phyloP scores from a whole-genome alignment of 2,797 vertebrate genomes.

The Hylomyscus alleni region DNA sequence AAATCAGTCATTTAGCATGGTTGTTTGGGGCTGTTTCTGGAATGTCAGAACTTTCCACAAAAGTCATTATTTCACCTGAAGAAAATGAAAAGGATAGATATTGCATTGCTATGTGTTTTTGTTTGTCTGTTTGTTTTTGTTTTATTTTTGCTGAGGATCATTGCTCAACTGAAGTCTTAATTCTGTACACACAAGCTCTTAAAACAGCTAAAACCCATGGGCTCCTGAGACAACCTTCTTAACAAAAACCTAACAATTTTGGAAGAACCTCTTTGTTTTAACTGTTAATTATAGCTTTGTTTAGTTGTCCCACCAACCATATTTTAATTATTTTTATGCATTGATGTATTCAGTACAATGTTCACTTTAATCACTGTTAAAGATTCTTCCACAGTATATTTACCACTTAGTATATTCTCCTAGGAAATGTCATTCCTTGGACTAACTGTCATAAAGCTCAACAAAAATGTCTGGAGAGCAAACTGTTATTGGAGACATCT shows the following conservation, averaged over 20 bases:
- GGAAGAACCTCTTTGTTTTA: background rate
- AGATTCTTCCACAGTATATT: background rate
- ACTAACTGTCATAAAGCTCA: background rate
- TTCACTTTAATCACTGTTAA: background rate
- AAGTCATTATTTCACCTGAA: background rate
- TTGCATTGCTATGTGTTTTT: background rate
- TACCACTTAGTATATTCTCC: background rate
- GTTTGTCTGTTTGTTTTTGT: background rate
- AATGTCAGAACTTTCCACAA: background rate
- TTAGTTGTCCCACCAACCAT: too few species aligned
- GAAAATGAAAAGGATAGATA: background rate
- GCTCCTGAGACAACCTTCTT: too few species aligned
- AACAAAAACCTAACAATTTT: background rate
- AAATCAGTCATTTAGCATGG: background rate
- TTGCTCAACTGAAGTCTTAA: background rate
- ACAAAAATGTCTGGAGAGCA: background rate
- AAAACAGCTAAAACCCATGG: background rate
- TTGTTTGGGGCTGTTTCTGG: background rate
- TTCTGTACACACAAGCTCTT: background rate
- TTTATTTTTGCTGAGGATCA: background rate
- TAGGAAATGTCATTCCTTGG: background rate
- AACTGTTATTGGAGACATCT: fast-evolving
- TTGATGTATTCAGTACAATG: background rate
- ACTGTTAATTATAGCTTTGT: background rate
- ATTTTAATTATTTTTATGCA: background rate